phyloP scores from a whole-genome alignment of 2,888 invertebrate species.

The Drosophila kokeensis region DNA sequence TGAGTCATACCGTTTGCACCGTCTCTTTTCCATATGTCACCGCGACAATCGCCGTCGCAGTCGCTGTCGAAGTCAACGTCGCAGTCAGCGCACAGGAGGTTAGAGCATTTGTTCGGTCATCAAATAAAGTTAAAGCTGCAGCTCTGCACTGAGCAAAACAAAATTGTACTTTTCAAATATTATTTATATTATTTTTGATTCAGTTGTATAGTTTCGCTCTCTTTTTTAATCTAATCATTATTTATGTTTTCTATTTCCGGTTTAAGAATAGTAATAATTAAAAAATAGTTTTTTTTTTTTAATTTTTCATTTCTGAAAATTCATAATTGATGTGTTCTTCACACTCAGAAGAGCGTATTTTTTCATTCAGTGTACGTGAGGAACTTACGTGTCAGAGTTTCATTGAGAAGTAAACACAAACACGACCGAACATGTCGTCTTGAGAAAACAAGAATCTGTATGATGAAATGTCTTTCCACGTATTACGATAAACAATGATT shows the following conservation, averaged over 20 bases:
- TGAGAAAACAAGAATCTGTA: conserved; percentile 2
- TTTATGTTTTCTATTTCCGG: neutral
- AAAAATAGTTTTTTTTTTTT: neutral
- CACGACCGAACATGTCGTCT: conserved; percentile 22
- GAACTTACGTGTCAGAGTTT: conserved; percentile 18
- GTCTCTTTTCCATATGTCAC: conserved; percentile 57
- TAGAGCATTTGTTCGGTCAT: conserved; percentile 34
- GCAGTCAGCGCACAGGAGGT: conserved; percentile 28
- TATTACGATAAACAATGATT: conserved; percentile 32
- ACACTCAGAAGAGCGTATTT: neutral
- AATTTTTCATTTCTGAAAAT: neutral
- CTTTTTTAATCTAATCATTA: neutral
- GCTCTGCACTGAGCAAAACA: conserved; percentile 34
- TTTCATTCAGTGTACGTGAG: conserved; percentile 30
- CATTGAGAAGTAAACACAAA: conserved; percentile 20
- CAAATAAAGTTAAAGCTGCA: conserved; percentile 17
- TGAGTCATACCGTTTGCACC: conserved; percentile 61
- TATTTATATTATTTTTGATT: neutral
- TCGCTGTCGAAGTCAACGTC: conserved; percentile 17
- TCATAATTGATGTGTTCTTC: neutral
- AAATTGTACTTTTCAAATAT: neutral
- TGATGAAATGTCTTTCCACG: conserved; percentile 47
- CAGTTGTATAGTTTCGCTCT: neutral
- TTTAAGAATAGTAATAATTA: neutral
- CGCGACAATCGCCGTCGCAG: conserved; percentile 7